phyloP scores from a whole-genome alignment of 1,140 invertebrate species.

The Brachionus asplanchnoidis region DNA sequence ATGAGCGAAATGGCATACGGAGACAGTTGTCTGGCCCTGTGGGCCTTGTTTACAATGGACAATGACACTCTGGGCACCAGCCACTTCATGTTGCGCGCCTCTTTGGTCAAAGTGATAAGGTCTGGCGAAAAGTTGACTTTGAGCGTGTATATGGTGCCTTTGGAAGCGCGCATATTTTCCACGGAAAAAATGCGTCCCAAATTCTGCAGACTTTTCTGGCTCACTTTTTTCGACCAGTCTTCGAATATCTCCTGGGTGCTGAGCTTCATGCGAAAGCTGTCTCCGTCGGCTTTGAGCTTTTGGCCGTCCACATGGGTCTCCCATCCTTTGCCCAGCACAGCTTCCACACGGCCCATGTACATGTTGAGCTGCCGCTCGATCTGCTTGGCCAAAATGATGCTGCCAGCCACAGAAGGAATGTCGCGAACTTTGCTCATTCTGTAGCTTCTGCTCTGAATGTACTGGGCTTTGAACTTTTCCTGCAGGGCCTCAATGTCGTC shows the following conservation, averaged over 20 bases:
- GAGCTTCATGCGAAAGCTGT: constrained; percentile 89
- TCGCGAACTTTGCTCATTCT: constrained; percentile 83
- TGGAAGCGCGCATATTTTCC: constrained; percentile 18
- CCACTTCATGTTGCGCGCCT: constrained; percentile 61
- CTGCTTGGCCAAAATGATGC: constrained; percentile 68
- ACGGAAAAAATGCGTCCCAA: constrained; percentile 20
- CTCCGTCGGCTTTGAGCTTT: constrained; percentile 92
- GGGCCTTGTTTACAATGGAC: constrained; percentile 96
- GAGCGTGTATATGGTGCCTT: constrained; percentile 19
- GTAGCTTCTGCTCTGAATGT: constrained; percentile 74
- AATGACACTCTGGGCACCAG: constrained; percentile 76
- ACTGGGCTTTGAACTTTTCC: constrained; percentile 87
- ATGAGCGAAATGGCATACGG: constrained; percentile 97
- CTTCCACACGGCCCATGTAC: constrained; percentile 90
- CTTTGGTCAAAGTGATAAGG: constrained; percentile 94
- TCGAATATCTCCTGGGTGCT: constrained; percentile 95
- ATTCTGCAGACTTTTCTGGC: constrained; percentile 11
- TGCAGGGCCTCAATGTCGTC: constrained; percentile 96
- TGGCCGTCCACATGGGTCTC: constrained; percentile 98
- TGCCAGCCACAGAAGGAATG: constrained; percentile 89
- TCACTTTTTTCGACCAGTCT: constrained; percentile 80
- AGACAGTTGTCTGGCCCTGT: constrained; percentile 95
- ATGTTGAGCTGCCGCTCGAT: constrained; percentile 96
- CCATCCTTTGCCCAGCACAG: constrained; percentile 96
- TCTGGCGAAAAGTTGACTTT: constrained; percentile 92